Percentiles rank a stretch among this genome's conserved stretches.
phyloP scores from a whole-genome alignment of 2,888 invertebrate species.

The Lepidocyrtinus sp. region DNA sequence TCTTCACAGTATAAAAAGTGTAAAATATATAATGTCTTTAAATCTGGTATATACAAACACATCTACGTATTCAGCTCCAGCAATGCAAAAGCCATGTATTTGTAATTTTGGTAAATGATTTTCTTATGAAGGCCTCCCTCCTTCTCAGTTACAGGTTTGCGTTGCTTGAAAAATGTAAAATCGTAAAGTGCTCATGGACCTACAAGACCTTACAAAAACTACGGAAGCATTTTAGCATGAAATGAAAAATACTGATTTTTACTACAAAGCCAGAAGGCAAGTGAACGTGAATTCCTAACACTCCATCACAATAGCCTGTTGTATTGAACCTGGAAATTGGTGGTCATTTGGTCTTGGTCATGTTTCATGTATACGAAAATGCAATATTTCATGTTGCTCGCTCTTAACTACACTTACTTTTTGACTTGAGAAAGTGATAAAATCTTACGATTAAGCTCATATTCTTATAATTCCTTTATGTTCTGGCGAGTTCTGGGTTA shows the following conservation, averaged over 20 bases:
- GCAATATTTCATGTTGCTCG: neutral
- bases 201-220: neutral
- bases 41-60: neutral
- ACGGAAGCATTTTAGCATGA: neutral
- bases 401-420: neutral
- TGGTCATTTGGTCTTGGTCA: too few relatives aligned
- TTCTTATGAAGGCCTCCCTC: neutral
- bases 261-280: too few relatives aligned
- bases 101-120: neutral
- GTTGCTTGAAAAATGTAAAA: neutral
- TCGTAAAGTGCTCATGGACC: neutral
- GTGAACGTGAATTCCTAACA: too few relatives aligned
- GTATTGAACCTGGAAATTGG: too few relatives aligned
- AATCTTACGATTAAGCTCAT: neutral
- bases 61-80: neutral
- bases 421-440: neutral
- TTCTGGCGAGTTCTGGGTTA: too few relatives aligned
- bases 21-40: neutral
- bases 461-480: neutral
- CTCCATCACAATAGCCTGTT: too few relatives aligned
- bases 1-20: neutral
- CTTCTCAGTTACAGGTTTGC: too few relatives aligned
- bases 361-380: neutral
- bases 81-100: neutral
- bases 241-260: too few relatives aligned